A percentile compares a stretch with the other conserved stretches of the same genome.
Evolutionary conservation across 2,113 vertebrate species (phyloP).

Genomic region (Raphicerus campestris): DNA sequence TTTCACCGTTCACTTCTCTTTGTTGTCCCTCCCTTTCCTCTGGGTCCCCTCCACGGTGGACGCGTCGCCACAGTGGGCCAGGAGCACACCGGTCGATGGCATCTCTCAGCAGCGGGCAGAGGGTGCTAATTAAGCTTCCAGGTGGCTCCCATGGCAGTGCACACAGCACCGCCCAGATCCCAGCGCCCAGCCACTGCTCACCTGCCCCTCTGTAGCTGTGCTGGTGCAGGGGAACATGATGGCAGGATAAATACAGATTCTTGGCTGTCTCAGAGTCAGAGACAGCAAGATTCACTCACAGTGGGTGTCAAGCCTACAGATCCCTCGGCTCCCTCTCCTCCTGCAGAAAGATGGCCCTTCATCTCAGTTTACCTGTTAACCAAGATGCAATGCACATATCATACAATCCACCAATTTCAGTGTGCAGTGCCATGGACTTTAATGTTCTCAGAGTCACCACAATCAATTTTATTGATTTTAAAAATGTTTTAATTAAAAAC

Average conservation of each 20-base stretch:
- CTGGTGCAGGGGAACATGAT: accelerated
- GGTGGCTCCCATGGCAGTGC: background rate
- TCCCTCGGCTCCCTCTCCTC: background rate
- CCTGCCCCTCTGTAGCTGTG: background rate
- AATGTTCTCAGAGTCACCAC: background rate
- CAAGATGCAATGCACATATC: background rate
- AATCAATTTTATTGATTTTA: background rate
- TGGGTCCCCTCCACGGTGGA: background rate
- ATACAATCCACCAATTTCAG: accelerated
- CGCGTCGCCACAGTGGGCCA: background rate
- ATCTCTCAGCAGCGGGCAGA: slow-evolving; percentile 71
- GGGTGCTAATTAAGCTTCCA: slow-evolving; percentile 79
- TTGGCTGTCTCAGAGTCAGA: background rate
- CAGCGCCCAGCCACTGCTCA: accelerated
- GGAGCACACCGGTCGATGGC: slow-evolving; percentile 53
- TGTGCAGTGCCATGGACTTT: background rate
- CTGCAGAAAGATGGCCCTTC: background rate
- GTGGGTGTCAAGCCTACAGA: background rate
- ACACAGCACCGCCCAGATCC: background rate
- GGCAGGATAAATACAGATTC: background rate
- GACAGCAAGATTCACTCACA: background rate
- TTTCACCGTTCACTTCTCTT: background rate
- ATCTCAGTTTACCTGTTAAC: too few species aligned
- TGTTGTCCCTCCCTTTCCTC: background rate
- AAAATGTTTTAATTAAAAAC: background rate